Conservation (phyloP, 2,113 vertebrate species). For the Chionomys nivalis region DNA sequence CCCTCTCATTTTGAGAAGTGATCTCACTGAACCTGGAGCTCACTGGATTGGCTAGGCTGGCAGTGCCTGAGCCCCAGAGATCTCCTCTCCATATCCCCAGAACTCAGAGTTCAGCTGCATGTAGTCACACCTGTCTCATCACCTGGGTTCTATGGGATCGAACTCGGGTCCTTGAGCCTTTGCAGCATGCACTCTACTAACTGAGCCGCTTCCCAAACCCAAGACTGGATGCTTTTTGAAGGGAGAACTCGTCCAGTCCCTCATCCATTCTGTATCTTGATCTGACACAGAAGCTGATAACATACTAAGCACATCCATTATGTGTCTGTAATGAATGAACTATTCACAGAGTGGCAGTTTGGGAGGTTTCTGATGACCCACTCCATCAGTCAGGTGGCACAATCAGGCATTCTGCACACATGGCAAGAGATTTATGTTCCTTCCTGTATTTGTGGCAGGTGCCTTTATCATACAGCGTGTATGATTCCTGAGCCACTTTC, state of each 20-base stretch:
- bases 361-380: slow-evolving; percentile 7
- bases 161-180: neutral
- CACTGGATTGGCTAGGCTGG: too few species aligned
- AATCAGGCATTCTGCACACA: neutral
- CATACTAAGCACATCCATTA: neutral
- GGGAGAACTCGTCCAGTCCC: neutral
- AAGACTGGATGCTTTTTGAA: slow-evolving; percentile 44
- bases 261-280: neutral
- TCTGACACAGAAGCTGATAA: neutral
- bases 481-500: slow-evolving; percentile 63
- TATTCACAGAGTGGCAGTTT: neutral
- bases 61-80: too few species aligned
- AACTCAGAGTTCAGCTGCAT: too few species aligned
- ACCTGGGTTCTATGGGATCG: neutral
- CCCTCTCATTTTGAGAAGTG: too few species aligned
- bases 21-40: neutral
- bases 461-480: slow-evolving; percentile 47
- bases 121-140: neutral
- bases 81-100: neutral
- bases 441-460: slow-evolving; percentile 63
- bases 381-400: neutral
- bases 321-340: neutral
- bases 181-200: neutral
- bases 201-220: neutral
- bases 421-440: slow-evolving; percentile 50